Base-by-base conservation (phyloP, 2,113 vertebrate genomes). In the Pycnonotus jocosus region DNA sequence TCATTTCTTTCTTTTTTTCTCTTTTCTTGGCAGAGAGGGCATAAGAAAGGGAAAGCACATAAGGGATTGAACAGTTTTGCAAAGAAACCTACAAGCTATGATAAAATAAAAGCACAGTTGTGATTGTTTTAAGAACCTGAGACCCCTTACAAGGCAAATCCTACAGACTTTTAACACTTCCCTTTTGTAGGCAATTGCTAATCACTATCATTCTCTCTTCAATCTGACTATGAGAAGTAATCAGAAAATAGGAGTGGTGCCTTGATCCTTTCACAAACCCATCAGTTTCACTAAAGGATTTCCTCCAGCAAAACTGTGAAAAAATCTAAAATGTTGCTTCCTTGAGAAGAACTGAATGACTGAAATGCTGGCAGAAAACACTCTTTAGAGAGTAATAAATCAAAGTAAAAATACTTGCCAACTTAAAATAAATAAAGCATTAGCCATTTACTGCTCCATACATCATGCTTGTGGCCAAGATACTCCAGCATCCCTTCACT, bases 381-480 rank as follows among this genome's bases (percentile, higher is more conserved):
- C 11, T 62, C 62, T 68, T 68, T 17, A 47, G 18, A 89, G 24
- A 70, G 60, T 64, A 81, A 74, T 37, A 86, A 44, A 86, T 42
- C 47, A 84, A 78, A 50, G 22, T 78, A 70, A 91, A 92, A 91
- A 62, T 58, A 90, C 38, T 84, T 73, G 19, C 31, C 37, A 73
- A 57, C 18, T 16, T 28, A 40, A 86, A 72, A 76, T 48, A 51
- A 51, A 66, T 54, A 66, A 73, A 73, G 15, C 21, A 45, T 56
- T 14, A 82, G 78, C 51, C 40, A 69, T 79, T 83, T 81, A 83
- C 53, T 35, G 33, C 18, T 88, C 33, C 66, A 83, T 45, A 86
- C 8, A 15, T 31, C 77, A 77, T 0, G 0, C 7, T 40, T 9
- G 10, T 22, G 19, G 30, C 27, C 47, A 64, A 81, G 77, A 71